A percentile compares a stretch with the other conserved stretches of the same genome.
phyloP scores from a whole-genome alignment of 2,113 vertebrate genomes.

The Otocyon megalotis region DNA sequence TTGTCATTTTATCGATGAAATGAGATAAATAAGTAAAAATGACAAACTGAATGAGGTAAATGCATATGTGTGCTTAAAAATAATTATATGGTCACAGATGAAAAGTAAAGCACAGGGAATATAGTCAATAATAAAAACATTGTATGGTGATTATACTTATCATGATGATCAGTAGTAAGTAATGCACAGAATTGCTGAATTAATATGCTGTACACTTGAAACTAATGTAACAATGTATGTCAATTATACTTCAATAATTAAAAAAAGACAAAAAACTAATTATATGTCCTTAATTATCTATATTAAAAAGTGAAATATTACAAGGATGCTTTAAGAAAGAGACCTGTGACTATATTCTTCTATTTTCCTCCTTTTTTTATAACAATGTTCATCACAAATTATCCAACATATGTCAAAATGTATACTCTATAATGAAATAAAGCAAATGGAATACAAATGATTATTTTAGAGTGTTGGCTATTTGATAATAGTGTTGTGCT shows the following conservation, averaged over 20 bases:
- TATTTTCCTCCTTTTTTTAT: background rate
- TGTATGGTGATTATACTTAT: background rate
- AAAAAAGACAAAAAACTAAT: background rate
- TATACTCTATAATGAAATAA: background rate
- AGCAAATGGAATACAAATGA: background rate
- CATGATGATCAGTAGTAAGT: background rate
- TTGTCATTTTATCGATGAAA: background rate
- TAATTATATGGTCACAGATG: background rate
- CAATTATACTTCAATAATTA: background rate
- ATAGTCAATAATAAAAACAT: background rate
- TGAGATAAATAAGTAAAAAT: background rate
- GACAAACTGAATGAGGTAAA: background rate
- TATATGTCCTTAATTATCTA: background rate
- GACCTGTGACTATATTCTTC: background rate
- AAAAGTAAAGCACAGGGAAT: background rate
- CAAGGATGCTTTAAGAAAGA: slow-evolving; percentile 1
- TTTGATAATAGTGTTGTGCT: background rate
- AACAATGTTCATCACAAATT: background rate
- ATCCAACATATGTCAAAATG: background rate
- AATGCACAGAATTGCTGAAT: background rate
- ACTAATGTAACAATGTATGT: background rate
- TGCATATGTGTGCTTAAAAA: background rate
- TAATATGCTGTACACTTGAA: background rate
- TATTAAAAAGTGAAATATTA: background rate
- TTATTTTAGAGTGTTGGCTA: background rate